Base-by-base conservation (phyloP, 1,140 invertebrate genomes). In the Sesamia nonagrioides region DNA sequence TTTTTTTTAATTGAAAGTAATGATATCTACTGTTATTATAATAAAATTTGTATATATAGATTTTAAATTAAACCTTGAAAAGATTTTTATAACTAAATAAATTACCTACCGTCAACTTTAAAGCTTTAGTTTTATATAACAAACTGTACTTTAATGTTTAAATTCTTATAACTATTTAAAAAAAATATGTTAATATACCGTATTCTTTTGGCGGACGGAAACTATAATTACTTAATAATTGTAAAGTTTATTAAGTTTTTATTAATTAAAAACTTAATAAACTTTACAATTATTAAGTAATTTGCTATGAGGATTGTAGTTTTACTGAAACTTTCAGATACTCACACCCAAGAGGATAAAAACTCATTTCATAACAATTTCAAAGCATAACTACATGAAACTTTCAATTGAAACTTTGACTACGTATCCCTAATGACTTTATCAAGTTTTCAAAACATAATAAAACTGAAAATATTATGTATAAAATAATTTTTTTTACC, bases 261-360 rank as follows among this genome's bases (percentile, higher is more conserved):
- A 21, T 21, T 40, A 63, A n/a, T 6, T 40, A 21, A 42, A 18
- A 42, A 42, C n/a, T 66, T 50, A n/a, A n/a, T 13, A 69, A 69
- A 69, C 18, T 69, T 69, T 50, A 50, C 17, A 69, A 69, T 69
- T 69, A 69, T 69, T 18, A 69, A 50, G 13, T 50, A 45, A 5
- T 69, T 33, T 69, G 66, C 45, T 33, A 50, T 11, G 45, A 50
- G 18, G 15, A 69, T 45, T 69, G 66, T 69, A 69, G 45, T 69
- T 50, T 33, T 37, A 69, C 66, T 50, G 13, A 69, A 50, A 69
- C 66, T 48, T 68, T 48, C 42, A 6, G 42, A 48, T 50, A 69
- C 42, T 15, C n/a, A 5, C 35, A 6, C 66, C 21, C 66, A 9
- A 27, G 66, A 50, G 66, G 50, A 37, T 33, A 11, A 66, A 48